These are phyloP conservation scores for Luscinia luscinia DNA, from an alignment of 2,797 vertebrate genomes.

Conservation along the genomic window DNA sequence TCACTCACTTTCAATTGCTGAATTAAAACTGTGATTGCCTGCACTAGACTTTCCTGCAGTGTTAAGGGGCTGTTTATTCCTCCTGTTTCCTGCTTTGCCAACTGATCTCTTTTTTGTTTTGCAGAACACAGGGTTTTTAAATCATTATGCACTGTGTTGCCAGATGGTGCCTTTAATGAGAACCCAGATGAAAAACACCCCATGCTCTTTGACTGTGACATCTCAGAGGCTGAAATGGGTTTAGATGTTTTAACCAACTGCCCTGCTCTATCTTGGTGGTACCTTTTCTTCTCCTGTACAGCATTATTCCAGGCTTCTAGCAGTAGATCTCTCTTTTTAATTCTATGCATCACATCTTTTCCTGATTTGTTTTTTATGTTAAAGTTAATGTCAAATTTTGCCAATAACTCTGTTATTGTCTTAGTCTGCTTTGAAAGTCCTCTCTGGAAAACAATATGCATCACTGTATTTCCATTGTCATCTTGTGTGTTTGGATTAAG, in stretches of 20 bases:
- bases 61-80: conserved; percentile 47
- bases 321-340: conserved; percentile 76
- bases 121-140: background rate
- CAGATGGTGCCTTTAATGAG: conserved; percentile 5
- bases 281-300: conserved; percentile 52
- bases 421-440: conserved; percentile 69
- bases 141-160: background rate
- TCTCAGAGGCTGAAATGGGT: background rate
- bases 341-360: conserved; percentile 71
- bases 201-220: conserved; percentile 40
- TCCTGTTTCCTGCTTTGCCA: conserved; percentile 11
- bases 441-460: conserved; percentile 81
- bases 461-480: conserved; percentile 77
- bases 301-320: conserved; percentile 77
- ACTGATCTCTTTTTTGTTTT: background rate
- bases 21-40: conserved; percentile 75
- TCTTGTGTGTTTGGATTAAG: conserved; percentile 80
- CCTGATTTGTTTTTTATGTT: conserved; percentile 79
- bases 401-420: conserved; percentile 72
- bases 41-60: conserved; percentile 66
- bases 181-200: background rate
- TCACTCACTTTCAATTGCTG: conserved; percentile 49
- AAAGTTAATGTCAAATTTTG: conserved; percentile 78
- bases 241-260: conserved; percentile 23
- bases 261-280: conserved; percentile 47